Percentiles rank a stretch among this genome's conserved stretches.
Conservation (phyloP, 2,888 invertebrate species). For the Gari tellinella region DNA sequence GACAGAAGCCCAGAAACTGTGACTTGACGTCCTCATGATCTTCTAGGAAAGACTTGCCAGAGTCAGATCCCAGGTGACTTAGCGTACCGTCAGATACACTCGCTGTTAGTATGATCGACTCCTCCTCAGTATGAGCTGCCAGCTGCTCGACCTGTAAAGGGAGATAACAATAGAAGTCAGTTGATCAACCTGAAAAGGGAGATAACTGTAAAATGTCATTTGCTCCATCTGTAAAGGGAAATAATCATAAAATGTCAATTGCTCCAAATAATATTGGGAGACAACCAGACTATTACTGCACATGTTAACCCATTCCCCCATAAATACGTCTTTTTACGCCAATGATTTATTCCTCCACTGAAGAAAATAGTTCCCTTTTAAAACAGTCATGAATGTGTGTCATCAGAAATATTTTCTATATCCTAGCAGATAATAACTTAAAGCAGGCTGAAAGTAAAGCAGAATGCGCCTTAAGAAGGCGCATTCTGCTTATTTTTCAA, state of each 20-base stretch:
- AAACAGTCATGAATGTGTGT: no score
- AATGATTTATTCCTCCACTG: no score
- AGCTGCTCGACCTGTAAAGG: constrained; percentile 39
- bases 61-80: constrained; percentile 38
- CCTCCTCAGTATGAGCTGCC: constrained; percentile 29
- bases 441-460: no score
- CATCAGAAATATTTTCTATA: no score
- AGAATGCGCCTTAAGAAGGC: no score
- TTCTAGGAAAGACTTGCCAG: constrained; percentile 40
- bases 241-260: neutral
- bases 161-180: neutral
- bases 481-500: no score
- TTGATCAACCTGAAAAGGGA: neutral
- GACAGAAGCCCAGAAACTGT: constrained; percentile 44
- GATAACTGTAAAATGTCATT: neutral
- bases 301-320: no score
- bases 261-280: no score
- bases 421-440: no score
- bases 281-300: no score
- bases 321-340: no score
- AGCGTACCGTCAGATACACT: constrained; percentile 39
- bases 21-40: constrained; percentile 50
- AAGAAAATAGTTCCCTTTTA: no score
- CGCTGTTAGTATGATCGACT: constrained; percentile 40
- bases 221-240: neutral